Percentiles rank a stretch among this genome's conserved stretches.
Conservation (phyloP, 2,113 vertebrate genomes). For the Myotis brandtii region DNA sequence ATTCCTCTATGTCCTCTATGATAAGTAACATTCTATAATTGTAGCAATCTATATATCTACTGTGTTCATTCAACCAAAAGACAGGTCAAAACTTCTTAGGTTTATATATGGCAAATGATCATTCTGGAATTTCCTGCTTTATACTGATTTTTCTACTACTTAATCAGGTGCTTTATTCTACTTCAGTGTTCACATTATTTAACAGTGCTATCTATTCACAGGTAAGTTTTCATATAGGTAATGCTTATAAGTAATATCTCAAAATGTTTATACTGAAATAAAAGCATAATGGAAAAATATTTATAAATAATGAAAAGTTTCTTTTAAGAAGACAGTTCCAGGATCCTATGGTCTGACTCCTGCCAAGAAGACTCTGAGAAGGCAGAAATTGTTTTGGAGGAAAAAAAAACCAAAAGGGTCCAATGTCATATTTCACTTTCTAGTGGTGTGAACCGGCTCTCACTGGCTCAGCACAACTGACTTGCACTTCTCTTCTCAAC, state of each 20-base stretch:
- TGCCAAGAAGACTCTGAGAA: background rate
- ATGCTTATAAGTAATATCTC: background rate
- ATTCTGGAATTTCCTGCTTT: background rate
- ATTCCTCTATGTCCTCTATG: background rate
- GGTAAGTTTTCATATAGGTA: background rate
- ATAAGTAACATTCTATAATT: slow-evolving; percentile 11
- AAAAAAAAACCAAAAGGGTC: background rate
- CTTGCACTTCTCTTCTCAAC: background rate
- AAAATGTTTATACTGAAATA: background rate
- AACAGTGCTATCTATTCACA: background rate
- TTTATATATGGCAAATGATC: background rate
- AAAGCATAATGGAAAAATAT: slow-evolving; percentile 17
- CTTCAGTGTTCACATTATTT: background rate
- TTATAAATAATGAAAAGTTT: background rate
- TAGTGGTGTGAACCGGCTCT: background rate
- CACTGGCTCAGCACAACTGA: background rate
- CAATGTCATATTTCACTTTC: background rate
- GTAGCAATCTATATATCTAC: background rate
- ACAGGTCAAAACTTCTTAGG: background rate
- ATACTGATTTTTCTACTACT: slow-evolving; percentile 2
- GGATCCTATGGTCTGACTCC: background rate
- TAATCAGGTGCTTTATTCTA: background rate
- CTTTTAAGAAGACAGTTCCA: background rate
- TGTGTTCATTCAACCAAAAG: background rate
- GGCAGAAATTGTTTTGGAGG: background rate